Conservation (phyloP, 2,797 vertebrate species). For the Vespertilio murinus region DNA sequence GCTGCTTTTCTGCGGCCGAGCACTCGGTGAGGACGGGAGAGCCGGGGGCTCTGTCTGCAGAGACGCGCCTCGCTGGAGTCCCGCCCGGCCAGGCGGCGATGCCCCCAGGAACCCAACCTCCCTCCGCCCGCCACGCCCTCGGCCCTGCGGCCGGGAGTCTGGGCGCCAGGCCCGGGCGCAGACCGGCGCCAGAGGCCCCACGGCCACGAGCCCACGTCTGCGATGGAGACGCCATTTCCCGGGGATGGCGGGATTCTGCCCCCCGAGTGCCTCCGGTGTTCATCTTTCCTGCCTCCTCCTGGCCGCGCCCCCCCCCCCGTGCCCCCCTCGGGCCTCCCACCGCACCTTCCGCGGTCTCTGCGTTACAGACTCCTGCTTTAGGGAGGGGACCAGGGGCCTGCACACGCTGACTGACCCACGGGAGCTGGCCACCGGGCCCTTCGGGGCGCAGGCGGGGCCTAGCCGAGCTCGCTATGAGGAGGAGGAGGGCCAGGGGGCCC, state of each 20-base stretch:
- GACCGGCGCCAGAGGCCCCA: not conserved
- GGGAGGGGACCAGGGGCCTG: accelerated
- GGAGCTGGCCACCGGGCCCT: not conserved
- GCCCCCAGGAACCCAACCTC: not conserved
- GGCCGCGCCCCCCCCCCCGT: accelerated
- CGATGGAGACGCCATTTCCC: accelerated
- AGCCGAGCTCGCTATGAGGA: not conserved
- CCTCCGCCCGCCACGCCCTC: not conserved
- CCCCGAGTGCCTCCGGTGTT: too few relatives aligned
- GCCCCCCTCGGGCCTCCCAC: not conserved
- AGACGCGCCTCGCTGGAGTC: not conserved
- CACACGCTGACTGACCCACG: not conserved
- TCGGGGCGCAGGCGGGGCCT: not conserved
- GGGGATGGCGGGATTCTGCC: not conserved
- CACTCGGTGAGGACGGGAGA: not conserved
- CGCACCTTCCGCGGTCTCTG: not conserved
- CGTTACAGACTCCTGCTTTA: not conserved
- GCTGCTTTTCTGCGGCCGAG: not conserved
- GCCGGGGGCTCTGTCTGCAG: slow-evolving; percentile 27
- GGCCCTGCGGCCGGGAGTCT: accelerated
- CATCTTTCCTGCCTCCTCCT: not conserved
- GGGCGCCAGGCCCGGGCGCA: not conserved
- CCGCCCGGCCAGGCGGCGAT: not conserved
- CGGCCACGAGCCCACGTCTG: not conserved
- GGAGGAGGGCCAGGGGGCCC: too few relatives aligned